phyloP scores from a whole-genome alignment of 2,113 vertebrate genomes.

The Gorsachius goisagi region DNA sequence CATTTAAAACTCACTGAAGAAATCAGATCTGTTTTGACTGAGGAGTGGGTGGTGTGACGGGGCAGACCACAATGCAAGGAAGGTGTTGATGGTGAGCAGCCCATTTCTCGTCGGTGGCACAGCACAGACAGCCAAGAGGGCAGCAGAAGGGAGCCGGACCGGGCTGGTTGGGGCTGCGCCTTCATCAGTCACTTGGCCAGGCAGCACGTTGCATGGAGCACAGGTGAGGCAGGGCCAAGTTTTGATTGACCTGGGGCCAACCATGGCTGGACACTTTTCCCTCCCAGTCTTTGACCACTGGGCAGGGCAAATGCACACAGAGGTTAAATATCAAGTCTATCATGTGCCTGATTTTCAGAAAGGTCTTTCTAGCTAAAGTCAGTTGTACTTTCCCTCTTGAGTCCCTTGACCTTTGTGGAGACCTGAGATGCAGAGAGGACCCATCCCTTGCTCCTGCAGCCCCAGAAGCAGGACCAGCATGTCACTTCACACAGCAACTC shows the following conservation, averaged over 20 bases:
- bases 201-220: not conserved
- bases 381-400: not conserved
- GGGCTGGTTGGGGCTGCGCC: rapidly evolving
- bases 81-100: rapidly evolving
- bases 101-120: not conserved
- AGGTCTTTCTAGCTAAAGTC: not conserved
- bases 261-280: not conserved
- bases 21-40: not conserved
- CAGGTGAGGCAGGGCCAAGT: not conserved
- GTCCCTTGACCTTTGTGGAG: not conserved
- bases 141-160: not conserved
- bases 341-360: not conserved
- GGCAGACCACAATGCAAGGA: not conserved
- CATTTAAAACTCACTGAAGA: not conserved
- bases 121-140: too few relatives aligned
- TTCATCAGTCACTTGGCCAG: not conserved
- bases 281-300: not conserved
- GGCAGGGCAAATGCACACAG: not conserved
- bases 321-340: not conserved
- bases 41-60: not conserved
- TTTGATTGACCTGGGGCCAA: not conserved
- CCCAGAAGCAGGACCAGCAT: not conserved
- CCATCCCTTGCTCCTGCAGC: not conserved
- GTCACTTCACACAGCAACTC: not conserved
- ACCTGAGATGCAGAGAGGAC: not conserved